Percentiles rank a stretch among this genome's conserved stretches.
Evolutionary conservation across 1,140 invertebrate species (phyloP).

Genomic region (Nylanderia fulva): DNA sequence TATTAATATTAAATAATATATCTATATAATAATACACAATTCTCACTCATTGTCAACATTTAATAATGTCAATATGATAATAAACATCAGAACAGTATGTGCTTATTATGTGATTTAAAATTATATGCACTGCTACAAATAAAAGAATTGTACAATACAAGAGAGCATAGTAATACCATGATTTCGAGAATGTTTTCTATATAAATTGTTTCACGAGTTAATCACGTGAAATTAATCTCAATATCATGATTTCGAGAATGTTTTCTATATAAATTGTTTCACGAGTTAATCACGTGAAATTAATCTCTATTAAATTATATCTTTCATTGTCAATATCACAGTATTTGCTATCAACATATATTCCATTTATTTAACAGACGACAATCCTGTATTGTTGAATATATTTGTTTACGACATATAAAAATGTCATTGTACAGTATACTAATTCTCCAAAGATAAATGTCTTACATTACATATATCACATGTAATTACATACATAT

Average conservation of each 20-base stretch:
- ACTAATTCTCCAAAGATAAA: background rate
- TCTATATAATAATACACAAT: too few relatives aligned
- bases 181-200: background rate
- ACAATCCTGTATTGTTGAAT: background rate
- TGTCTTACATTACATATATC: slow-evolving; percentile 22
- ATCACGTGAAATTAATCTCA: background rate
- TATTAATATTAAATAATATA: too few relatives aligned
- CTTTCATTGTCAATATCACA: slow-evolving; percentile 14
- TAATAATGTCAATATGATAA: too few relatives aligned
- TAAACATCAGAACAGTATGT: too few relatives aligned
- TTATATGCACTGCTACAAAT: background rate
- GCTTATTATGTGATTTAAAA: too few relatives aligned
- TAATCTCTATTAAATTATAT: slow-evolving; percentile 8
- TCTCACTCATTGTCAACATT: too few relatives aligned
- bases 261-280: background rate
- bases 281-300: background rate
- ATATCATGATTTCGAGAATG: background rate
- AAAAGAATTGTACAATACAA: background rate
- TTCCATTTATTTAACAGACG: slow-evolving; percentile 13
- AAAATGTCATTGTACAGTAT: background rate
- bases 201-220: background rate
- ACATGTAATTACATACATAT: background rate
- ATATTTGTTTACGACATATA: background rate
- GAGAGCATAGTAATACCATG: background rate
- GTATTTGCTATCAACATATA: background rate